These are phyloP conservation scores for Chalcis sispes DNA, from an alignment of 2,888 invertebrate genomes.

Conservation along the genomic window DNA sequence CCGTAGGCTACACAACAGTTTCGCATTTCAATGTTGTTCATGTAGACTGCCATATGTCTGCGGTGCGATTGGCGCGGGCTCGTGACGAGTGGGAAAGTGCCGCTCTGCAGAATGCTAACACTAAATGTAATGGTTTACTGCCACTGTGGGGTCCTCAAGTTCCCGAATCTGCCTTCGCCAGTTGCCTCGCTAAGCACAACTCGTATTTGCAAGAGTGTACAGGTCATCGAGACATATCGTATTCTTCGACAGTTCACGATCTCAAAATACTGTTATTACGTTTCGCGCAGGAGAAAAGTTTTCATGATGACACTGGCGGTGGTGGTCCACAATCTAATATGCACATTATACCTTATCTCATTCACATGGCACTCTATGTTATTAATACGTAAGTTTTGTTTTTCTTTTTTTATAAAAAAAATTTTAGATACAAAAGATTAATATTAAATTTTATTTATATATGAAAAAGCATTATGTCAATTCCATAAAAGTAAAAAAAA, in stretches of 20 bases:
- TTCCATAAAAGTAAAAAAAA: too few relatives aligned
- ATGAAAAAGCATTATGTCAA: too few relatives aligned
- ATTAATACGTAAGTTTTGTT: constrained; percentile 86
- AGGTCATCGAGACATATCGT: constrained; percentile 86
- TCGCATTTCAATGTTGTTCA: constrained; percentile 99
- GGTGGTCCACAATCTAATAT: constrained; percentile 98
- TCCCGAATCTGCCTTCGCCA: constrained; percentile 93
- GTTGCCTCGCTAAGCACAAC: constrained; percentile 94
- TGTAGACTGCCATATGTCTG: constrained; percentile 98
- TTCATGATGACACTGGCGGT: constrained; percentile 98
- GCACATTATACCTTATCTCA: constrained; percentile 95
- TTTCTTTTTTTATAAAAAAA: too few relatives aligned
- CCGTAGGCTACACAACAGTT: constrained; percentile 93
- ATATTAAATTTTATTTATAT: too few relatives aligned
- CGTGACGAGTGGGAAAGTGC: constrained; percentile 99
- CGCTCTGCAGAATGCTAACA: constrained; percentile 97
- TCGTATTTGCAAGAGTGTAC: constrained; percentile 88
- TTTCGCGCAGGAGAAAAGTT: constrained; percentile 95
- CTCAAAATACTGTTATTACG: constrained; percentile 91
- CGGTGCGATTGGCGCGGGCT: constrained; percentile 84
- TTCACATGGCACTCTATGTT: constrained; percentile 96
- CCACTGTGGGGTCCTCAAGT: constrained; percentile 98
- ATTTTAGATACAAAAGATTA: too few relatives aligned
- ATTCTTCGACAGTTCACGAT: constrained; percentile 92
- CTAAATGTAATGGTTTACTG: constrained; percentile 96